These are phyloP conservation scores for Tympanuchus pallidicinctus DNA, from an alignment of 2,113 vertebrate genomes.

Conservation along the genomic window DNA sequence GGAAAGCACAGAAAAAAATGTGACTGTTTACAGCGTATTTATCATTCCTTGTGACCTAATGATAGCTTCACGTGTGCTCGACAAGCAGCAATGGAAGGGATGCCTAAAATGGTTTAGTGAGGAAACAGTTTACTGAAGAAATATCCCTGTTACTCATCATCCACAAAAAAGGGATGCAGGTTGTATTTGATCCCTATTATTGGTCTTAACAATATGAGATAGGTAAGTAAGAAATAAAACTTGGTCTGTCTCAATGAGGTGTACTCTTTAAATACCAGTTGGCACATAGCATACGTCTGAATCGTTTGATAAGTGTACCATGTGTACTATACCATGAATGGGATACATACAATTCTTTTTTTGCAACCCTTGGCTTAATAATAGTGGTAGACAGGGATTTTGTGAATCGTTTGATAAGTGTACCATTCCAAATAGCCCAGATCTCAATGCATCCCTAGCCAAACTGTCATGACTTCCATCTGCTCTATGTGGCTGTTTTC, in stretches of 20 bases:
- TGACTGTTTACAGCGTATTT: neutral
- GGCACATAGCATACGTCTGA: neutral
- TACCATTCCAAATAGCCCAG: neutral
- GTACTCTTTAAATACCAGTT: neutral
- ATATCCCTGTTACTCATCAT: neutral
- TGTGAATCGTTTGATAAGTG: too few species aligned
- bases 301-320: fast-evolving
- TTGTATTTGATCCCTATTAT: neutral
- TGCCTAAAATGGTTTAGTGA: neutral
- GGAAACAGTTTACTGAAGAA: neutral
- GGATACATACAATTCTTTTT: too few species aligned
- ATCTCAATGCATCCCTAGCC: neutral
- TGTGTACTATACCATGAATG: too few species aligned
- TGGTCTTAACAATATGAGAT: neutral
- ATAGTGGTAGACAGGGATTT: too few species aligned
- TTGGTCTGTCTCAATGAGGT: neutral
- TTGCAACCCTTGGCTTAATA: too few species aligned
- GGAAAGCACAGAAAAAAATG: neutral
- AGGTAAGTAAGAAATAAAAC: neutral
- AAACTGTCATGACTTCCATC: neutral
- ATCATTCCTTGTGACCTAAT: neutral
- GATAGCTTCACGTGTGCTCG: neutral
- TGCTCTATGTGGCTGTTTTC: neutral
- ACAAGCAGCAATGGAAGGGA: neutral
- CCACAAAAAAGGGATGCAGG: neutral